Evolutionary conservation across 2,888 invertebrate genomes (phyloP).

Genomic region (Artemia sp.): DNA sequence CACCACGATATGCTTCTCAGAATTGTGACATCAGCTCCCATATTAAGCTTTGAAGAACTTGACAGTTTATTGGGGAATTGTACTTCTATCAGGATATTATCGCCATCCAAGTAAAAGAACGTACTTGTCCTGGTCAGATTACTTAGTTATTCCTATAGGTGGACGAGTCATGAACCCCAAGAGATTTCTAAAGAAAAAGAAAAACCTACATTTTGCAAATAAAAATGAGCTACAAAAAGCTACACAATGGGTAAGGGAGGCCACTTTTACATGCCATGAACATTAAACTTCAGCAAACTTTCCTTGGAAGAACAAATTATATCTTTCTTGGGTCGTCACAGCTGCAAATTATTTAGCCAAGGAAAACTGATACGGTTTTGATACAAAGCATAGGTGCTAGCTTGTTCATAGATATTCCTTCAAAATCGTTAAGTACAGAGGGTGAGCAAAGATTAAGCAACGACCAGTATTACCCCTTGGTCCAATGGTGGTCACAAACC

Average conservation of each 20-base stretch:
- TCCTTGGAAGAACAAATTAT: not conserved
- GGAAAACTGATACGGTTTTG: not conserved
- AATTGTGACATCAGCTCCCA: not conserved
- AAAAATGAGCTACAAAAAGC: not conserved
- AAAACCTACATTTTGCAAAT: not conserved
- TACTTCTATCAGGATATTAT: not conserved
- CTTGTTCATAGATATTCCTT: not conserved
- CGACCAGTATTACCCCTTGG: not conserved
- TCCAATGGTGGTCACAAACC: not conserved
- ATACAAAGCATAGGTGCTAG: not conserved
- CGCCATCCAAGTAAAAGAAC: not conserved
- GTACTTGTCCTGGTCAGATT: not conserved
- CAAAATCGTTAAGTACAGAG: not conserved
- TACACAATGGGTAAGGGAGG: not conserved
- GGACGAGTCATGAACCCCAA: too few relatives aligned
- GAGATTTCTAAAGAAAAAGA: too few relatives aligned
- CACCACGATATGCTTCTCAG: not conserved
- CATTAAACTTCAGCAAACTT: not conserved
- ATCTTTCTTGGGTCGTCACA: not conserved
- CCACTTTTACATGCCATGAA: not conserved
- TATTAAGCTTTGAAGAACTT: constrained; percentile 3
- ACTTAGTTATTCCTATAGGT: not conserved
- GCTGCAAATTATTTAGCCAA: not conserved
- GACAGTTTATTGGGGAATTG: not conserved
- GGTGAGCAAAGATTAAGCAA: not conserved